A percentile compares a stretch with the other conserved stretches of the same genome.
Evolutionary conservation across 2,888 invertebrate genomes (phyloP).

Genomic region (Eilema depressum): DNA sequence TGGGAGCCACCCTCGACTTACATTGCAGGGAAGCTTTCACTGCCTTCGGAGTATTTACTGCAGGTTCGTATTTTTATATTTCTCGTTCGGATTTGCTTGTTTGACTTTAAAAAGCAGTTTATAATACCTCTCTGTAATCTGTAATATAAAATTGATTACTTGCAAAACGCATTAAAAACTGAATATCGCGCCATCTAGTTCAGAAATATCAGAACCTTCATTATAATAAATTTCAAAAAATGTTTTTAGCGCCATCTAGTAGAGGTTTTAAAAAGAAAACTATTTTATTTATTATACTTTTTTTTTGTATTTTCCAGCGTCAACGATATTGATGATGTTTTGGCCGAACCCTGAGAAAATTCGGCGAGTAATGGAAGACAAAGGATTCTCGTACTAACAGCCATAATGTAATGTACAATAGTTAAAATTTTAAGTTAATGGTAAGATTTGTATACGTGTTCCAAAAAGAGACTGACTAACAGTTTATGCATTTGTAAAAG

Average conservation of each 20-base stretch:
- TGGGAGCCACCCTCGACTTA: conserved; percentile 88
- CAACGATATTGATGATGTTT: conserved; percentile 73
- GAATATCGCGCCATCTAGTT: not conserved
- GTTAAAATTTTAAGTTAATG: not conserved
- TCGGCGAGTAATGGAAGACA: conserved; percentile 71
- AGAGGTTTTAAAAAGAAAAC: no score
- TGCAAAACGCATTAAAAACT: no score
- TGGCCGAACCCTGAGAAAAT: conserved; percentile 79
- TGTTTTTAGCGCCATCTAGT: not conserved
- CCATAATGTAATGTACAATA: not conserved
- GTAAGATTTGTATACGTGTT: conserved; percentile 25
- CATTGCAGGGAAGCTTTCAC: conserved; percentile 88
- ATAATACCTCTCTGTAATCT: no score
- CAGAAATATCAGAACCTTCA: not conserved
- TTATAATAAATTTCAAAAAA: not conserved
- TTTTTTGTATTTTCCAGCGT: conserved; percentile 60
- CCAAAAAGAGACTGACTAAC: conserved; percentile 50
- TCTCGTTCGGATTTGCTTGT: no score
- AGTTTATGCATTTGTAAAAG: conserved; percentile 41
- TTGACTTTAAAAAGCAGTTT: no score
- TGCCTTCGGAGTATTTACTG: conserved; percentile 82
- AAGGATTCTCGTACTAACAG: conserved; percentile 71
- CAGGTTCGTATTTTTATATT: conserved; percentile 63
- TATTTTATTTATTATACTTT: no score
- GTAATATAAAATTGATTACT: no score